Base-by-base conservation (phyloP, 2,797 vertebrate species). In the Gymnodraco acuticeps region DNA sequence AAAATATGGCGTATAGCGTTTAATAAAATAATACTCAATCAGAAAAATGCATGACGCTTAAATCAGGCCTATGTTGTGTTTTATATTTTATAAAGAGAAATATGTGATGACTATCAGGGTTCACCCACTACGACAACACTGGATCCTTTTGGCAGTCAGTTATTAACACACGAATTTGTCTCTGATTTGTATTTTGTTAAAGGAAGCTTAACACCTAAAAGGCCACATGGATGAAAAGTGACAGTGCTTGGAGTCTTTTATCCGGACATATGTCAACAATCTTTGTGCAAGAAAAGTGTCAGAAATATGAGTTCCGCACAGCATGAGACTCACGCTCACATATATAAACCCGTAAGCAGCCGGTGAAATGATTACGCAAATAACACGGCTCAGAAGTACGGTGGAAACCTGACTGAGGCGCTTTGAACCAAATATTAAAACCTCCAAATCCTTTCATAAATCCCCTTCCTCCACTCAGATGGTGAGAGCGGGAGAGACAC, bases 351-450 rank as follows among this genome's bases (percentile, higher is more conserved):
- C 59, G 63, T 56, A 15, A 59, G 59, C 59, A 53, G 47, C 11
- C 53, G 33, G 47, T 64, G 64, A 79, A 75, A 71, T 74, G 17
- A 66, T 73, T n/a, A 47, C 20, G 27, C 46, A 63, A 41, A 63
- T 45, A 70, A 67, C 12, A 20, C 41, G 14, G 20, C 58, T 67
- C 51, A 38, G 63, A 68, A 62, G 41, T 55, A 41, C 38, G 6
- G 33, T n/a, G 51, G 64, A 70, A 66, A 61, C 27, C 17, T 47
- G 69, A 15, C 27, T 31, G 61, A 50, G 20, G 27, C 17, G 11
- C 64, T 82, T 74, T 83, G 71, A 83, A 72, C 77, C 48, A 9
- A 64, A 68, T 59, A 20, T 59, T 53, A 58, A 78, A 13, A 69
- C 20, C 53, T 66, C 20, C 61, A 63, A 60, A 74, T 77, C 46